Base-by-base conservation (phyloP, 2,113 vertebrate genomes). In the Hylia prasina region DNA sequence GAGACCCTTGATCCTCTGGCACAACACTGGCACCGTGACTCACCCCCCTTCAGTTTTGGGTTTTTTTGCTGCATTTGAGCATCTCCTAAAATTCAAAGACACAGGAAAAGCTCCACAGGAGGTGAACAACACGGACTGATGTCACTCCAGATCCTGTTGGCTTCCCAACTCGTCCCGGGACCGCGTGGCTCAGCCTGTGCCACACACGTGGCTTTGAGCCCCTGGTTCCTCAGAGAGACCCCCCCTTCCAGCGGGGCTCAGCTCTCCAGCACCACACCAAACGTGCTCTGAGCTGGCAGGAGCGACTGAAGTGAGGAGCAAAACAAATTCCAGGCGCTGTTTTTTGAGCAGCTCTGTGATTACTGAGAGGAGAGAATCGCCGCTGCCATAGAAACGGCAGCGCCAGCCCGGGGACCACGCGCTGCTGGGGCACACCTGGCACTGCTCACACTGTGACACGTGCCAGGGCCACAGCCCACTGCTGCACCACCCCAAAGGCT, bases 331-430 rank as follows among this genome's bases (percentile, higher is more conserved):
- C 47, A 27, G 42, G 54, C 3, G 1, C 3, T 13, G 0, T 2
- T 5, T 76, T 85, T 2, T 2, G n/a, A 86, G 15, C 35, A 23
- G 72, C 47, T 58, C 86, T 4, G 45, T 30, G 83, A 87, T 83
- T 68, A 81, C 25, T 0, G 11, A 27, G 69, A 19, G 15, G 6
- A 64, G 35, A 48, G 80, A 93, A 96, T 85, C 33, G 30, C 91
- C 17, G 91, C 96, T 96, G 93, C 94, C 77, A 94, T 95, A 91
- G 96, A 90, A 94, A 96, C 91, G 15, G 89, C 92, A 92, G 76
- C 40, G 6, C 57, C 66, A 16, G 23, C 24, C 18, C 0, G 24
- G 71, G 16, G 60, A 71, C 89, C 73, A 11, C 5, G 25, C n/a
- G 44, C 15, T 4, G 82, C 88, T 6, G 58, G 1, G 82, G 71